Evolutionary conservation across 1,140 invertebrate genomes (phyloP), one percentile per base, ranked within the genome.

Genomic region (Meloidogyne exigua): DNA sequence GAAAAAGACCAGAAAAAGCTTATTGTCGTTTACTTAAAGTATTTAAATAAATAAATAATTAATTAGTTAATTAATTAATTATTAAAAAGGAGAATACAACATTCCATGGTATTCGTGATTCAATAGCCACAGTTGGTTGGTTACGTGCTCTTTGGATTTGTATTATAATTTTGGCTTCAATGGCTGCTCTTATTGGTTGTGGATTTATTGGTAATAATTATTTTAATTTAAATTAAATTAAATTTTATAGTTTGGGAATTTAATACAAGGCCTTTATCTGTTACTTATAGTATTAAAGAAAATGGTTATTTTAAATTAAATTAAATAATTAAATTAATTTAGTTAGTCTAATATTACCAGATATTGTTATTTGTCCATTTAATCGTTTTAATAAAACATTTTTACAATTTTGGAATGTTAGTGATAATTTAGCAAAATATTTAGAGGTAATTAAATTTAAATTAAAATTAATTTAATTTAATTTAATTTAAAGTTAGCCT

Each of bases 301-400:
- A 65, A 73, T 36, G 72, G 69, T 71, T 28, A 71, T 32, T 39
- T 23, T 11, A 49, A 42, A 18, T 32, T 32, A 57, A 57, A n/a
- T n/a, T n/a, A 57, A n/a, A n/a, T 57, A 44, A 15, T 39, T 68
- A 23, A 18, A 25, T 13, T 13, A 25, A 62, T 76, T 76, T 39
- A 76, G 62, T 25, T 28, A 36, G 68, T 67, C 32, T 84, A 26
- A 36, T 26, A 23, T 32, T 84, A 18, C 83, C 83, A 7, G 83
- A 84, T 75, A 75, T 84, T 32, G 74, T 85, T 10, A 76, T 84
- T 18, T 84, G 83, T 44, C 83, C 83, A 18, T 83, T 85, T 67
- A 84, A 84, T 72, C 83, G 83, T 21, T 85, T 84, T 72, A 84
- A 84, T 42, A 32, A 65, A 32, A 64, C 83, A 11, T 85, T 67